Evolutionary conservation across 2,113 vertebrate species (phyloP).

Genomic region (Poicephalus gulielmi): DNA sequence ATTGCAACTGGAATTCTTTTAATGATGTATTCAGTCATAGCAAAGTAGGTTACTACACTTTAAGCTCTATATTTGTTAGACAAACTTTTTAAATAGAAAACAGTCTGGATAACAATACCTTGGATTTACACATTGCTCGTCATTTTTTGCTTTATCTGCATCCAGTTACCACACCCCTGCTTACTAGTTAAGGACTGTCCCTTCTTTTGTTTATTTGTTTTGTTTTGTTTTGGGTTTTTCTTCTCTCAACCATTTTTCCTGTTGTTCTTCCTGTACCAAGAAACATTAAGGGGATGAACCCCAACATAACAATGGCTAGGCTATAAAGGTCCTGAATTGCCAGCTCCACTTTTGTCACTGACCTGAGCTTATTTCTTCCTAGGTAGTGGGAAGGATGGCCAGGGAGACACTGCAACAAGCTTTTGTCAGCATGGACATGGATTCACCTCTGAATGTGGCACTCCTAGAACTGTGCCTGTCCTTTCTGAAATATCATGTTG

Average conservation of each 20-base stretch:
- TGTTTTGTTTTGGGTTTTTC: neutral
- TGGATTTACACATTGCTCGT: neutral
- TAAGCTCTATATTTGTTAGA: neutral
- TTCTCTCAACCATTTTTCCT: neutral
- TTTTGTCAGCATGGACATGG: neutral
- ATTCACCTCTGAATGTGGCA: accelerated
- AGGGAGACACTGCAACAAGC: neutral
- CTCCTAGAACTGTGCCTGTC: neutral
- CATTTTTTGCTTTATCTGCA: neutral
- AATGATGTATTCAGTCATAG: neutral
- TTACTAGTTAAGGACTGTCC: neutral
- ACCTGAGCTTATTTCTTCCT: neutral
- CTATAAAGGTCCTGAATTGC: neutral
- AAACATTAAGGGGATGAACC: neutral
- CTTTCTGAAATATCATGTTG: neutral
- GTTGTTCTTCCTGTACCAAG: neutral
- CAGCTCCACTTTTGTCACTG: neutral
- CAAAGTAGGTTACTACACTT: neutral
- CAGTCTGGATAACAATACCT: neutral
- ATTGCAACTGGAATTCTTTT: neutral
- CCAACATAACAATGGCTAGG: accelerated
- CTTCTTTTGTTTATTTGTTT: neutral
- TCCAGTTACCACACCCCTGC: neutral
- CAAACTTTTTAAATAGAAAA: neutral
- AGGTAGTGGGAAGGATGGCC: neutral